Conservation (phyloP, 1,140 invertebrate genomes). For the Tetramorium simillimum region DNA sequence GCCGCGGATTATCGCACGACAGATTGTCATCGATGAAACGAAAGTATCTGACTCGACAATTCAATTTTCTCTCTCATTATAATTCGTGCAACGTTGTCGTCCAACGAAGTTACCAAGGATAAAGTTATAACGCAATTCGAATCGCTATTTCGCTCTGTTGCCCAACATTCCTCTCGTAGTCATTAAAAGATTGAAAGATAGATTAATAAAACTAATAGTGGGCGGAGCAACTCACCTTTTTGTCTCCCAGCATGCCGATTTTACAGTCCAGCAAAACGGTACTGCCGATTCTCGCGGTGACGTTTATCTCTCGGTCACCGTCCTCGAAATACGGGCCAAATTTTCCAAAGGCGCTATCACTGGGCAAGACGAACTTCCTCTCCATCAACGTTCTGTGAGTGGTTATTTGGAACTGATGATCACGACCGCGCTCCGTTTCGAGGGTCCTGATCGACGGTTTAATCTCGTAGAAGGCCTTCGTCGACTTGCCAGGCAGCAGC, state of each 20-base stretch:
- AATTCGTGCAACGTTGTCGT: constrained; percentile 7
- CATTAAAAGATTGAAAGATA: not conserved
- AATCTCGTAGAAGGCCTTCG: constrained; percentile 79
- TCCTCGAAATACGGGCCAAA: constrained; percentile 93
- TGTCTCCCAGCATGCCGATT: constrained; percentile 86
- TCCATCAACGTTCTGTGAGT: constrained; percentile 53
- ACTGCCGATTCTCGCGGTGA: constrained; percentile 85
- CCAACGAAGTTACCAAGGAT: constrained; percentile 23
- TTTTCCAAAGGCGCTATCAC: constrained; percentile 82
- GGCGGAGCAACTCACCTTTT: constrained; percentile 81
- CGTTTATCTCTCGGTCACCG: constrained; percentile 85
- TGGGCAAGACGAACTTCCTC: constrained; percentile 78
- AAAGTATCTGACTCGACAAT: constrained; percentile 18
- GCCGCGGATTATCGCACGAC: not conserved
- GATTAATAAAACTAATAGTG: not conserved
- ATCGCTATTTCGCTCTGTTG: constrained; percentile 34
- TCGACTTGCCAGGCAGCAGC: constrained; percentile 67
- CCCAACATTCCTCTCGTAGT: not conserved
- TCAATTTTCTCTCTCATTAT: constrained; percentile 2
- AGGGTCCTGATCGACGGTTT: constrained; percentile 76
- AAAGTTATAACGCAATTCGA: constrained; percentile 57
- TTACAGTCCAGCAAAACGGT: constrained; percentile 86
- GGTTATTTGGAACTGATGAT: constrained; percentile 17
- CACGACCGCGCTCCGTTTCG: constrained; percentile 65
- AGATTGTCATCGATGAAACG: constrained; percentile 19